These are phyloP conservation scores for Sebastes cheni DNA, from an alignment of 2,797 vertebrate genomes.

Conservation along the genomic window DNA sequence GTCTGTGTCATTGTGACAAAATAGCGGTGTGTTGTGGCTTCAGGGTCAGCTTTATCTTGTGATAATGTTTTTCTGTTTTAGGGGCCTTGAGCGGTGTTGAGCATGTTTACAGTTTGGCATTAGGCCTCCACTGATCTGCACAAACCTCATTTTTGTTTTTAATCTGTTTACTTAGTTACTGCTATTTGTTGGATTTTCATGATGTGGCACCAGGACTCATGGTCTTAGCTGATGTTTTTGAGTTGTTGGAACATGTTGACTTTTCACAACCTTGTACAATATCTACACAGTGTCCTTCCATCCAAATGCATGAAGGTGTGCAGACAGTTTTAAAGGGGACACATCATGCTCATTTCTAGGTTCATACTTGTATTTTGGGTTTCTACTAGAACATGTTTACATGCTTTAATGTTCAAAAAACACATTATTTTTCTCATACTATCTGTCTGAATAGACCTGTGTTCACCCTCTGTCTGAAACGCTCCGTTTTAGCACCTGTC, in stretches of 20 bases:
- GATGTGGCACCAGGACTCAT: not conserved
- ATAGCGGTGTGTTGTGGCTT: slow-evolving; percentile 30
- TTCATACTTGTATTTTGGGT: no score
- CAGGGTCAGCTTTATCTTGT: slow-evolving; percentile 37
- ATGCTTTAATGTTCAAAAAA: no score
- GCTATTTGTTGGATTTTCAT: not conserved
- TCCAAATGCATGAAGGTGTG: slow-evolving; percentile 26
- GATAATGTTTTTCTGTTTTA: slow-evolving; percentile 16
- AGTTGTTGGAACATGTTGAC: not conserved
- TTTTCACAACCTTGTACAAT: slow-evolving; percentile 18
- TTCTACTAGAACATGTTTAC: no score
- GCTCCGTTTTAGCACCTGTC: no score
- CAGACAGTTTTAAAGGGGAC: slow-evolving; percentile 1
- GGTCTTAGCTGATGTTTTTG: slow-evolving; percentile 13
- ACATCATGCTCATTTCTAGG: no score
- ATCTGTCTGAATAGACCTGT: no score
- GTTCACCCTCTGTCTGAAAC: no score
- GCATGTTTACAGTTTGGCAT: slow-evolving; percentile 11
- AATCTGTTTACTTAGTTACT: not conserved
- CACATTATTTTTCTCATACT: no score
- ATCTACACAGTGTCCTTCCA: not conserved
- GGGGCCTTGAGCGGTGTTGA: slow-evolving; percentile 19
- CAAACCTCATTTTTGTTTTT: not conserved
- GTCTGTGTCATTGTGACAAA: slow-evolving; percentile 47
- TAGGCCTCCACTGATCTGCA: not conserved